These are phyloP conservation scores for Hypocryptadius cinnamomeus DNA, from an alignment of 2,113 vertebrate genomes.

Conservation along the genomic window DNA sequence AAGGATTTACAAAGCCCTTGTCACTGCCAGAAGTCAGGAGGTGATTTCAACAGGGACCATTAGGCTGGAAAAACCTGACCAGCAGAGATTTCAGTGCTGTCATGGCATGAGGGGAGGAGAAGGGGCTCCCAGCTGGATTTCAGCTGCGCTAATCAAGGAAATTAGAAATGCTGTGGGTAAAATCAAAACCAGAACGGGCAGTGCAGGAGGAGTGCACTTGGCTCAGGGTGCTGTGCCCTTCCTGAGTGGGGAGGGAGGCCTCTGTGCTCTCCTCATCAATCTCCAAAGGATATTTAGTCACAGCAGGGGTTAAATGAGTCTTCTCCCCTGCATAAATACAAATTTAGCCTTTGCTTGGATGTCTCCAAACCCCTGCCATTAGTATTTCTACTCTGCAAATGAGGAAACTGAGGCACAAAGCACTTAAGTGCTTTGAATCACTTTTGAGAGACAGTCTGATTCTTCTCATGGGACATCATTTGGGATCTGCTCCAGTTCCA, in stretches of 20 bases:
- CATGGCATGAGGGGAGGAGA: neutral
- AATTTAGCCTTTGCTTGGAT: neutral
- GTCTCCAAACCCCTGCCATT: neutral
- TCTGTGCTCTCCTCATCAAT: accelerated
- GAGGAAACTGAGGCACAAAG: neutral
- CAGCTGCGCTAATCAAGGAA: neutral
- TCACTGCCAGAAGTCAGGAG: neutral
- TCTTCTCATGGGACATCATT: neutral
- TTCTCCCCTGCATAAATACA: neutral
- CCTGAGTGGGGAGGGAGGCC: neutral
- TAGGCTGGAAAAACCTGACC: neutral
- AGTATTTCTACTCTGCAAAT: neutral
- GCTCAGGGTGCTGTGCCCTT: neutral
- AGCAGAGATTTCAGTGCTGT: neutral
- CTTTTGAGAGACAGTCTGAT: neutral
- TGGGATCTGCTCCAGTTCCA: neutral
- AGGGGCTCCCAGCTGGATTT: neutral
- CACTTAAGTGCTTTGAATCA: neutral
- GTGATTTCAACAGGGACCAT: neutral
- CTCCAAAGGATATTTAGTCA: neutral
- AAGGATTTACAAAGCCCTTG: neutral
- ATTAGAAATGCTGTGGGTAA: neutral
- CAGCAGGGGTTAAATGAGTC: neutral
- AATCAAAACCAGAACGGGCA: neutral
- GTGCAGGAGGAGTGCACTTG: neutral